Evolutionary conservation across 2,888 invertebrate species (phyloP).

Genomic region (Catocala sponsa): DNA sequence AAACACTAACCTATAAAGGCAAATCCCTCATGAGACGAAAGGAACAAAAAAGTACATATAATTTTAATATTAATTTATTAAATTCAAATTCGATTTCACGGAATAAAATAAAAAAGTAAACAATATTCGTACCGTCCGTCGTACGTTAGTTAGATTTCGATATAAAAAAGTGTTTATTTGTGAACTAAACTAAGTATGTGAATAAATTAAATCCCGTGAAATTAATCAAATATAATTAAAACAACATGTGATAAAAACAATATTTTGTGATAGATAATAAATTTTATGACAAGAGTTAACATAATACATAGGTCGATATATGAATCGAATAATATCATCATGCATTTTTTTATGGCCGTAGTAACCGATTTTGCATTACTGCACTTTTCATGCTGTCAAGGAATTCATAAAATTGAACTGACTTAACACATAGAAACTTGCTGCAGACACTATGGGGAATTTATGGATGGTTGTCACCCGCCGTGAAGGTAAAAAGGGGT

Average conservation of each 20-base stretch:
- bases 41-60: not conserved
- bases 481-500: too few relatives aligned
- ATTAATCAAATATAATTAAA: conserved; percentile 24
- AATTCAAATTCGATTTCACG: conserved; percentile 27
- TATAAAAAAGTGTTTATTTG: conserved; percentile 22
- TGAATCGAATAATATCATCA: not conserved
- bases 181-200: conserved; percentile 13
- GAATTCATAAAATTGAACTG: too few relatives aligned
- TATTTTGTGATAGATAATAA: conserved; percentile 31
- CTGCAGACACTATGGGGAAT: too few relatives aligned
- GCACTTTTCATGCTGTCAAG: too few relatives aligned
- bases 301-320: not conserved
- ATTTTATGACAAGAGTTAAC: conserved; percentile 23
- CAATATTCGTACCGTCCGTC: conserved; percentile 15
- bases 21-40: too few relatives aligned
- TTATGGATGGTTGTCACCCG: too few relatives aligned
- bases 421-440: too few relatives aligned
- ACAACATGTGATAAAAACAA: conserved; percentile 32
- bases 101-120: conserved; percentile 23
- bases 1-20: too few relatives aligned
- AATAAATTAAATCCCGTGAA: conserved; percentile 30
- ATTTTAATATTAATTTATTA: conserved; percentile 24
- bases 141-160: too few relatives aligned
- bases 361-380: not conserved
- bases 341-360: not conserved